Conservation (phyloP, 2,113 vertebrate genomes). For the Planiliza haematocheilus region DNA sequence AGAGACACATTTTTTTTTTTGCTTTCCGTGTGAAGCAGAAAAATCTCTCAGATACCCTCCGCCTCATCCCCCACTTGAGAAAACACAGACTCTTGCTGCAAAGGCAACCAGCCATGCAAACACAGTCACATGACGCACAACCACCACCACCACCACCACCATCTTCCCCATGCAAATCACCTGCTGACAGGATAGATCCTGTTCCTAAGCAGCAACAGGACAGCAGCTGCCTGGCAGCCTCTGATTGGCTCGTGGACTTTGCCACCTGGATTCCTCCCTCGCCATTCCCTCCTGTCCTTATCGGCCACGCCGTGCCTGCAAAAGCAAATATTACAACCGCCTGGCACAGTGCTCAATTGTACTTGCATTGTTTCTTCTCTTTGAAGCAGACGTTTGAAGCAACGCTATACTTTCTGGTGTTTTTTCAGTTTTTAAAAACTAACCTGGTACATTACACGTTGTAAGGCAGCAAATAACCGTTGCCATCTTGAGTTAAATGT, state of each 20-base stretch:
- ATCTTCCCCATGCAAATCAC: conserved; percentile 66
- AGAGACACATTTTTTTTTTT: background rate
- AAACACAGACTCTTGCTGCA: conserved; percentile 35
- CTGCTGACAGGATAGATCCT: conserved; percentile 34
- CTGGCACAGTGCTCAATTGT: conserved; percentile 8
- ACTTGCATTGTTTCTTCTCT: background rate
- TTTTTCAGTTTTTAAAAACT: no score
- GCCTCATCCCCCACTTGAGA: conserved; percentile 5
- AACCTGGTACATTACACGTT: no score
- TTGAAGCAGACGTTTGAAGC: no score
- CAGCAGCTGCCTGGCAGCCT: conserved; percentile 55
- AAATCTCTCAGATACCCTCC: conserved; percentile 16
- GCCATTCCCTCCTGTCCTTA: conserved; percentile 54
- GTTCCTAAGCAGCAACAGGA: conserved; percentile 35
- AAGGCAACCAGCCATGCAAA: conserved; percentile 13
- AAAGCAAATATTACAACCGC: conserved; percentile 62
- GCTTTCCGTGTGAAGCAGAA: conserved; percentile 30
- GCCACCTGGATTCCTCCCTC: conserved; percentile 48
- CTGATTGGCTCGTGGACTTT: conserved; percentile 73
- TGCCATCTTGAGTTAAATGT: no score
- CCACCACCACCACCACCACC: background rate
- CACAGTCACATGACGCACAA: conserved; percentile 5
- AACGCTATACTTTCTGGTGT: no score
- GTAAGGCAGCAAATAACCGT: no score
- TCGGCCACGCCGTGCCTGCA: conserved; percentile 37